These are phyloP conservation scores for Synanthedon myopaeformis DNA, from an alignment of 2,888 invertebrate genomes.

Conservation along the genomic window DNA sequence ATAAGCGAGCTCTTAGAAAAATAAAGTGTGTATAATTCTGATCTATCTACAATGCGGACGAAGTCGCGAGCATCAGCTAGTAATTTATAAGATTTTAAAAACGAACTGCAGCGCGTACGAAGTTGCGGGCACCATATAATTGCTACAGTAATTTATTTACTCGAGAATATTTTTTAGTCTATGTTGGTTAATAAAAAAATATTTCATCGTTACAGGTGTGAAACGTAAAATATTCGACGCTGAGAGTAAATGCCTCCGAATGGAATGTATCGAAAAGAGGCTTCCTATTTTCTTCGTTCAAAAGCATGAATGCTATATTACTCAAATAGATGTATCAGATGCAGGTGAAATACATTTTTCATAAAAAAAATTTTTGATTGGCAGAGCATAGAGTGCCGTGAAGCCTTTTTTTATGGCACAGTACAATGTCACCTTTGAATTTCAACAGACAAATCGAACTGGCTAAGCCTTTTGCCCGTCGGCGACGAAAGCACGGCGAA, in stretches of 20 bases:
- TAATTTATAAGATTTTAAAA: no score
- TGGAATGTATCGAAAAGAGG: slow-evolving; percentile 13
- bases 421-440: not conserved
- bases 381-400: not conserved
- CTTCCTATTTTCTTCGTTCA: slow-evolving; percentile 29
- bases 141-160: no score
- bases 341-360: slow-evolving; percentile 21
- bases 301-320: slow-evolving; percentile 14
- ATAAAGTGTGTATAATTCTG: no score
- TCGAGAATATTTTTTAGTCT: no score
- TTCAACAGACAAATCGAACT: slow-evolving; percentile 42
- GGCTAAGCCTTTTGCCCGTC: slow-evolving; percentile 36
- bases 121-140: no score
- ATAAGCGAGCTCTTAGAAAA: no score
- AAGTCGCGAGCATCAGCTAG: no score
- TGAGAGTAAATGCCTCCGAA: slow-evolving; percentile 16
- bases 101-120: no score
- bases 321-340: slow-evolving; percentile 33
- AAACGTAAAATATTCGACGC: slow-evolving; percentile 12
- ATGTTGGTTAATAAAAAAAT: not conserved
- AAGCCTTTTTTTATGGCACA: not conserved
- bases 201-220: slow-evolving; percentile 21
- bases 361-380: no score
- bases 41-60: no score
- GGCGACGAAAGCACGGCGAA: slow-evolving; percentile 32